Conservation (phyloP, 2,113 vertebrate species). For the Vombatus ursinus region DNA sequence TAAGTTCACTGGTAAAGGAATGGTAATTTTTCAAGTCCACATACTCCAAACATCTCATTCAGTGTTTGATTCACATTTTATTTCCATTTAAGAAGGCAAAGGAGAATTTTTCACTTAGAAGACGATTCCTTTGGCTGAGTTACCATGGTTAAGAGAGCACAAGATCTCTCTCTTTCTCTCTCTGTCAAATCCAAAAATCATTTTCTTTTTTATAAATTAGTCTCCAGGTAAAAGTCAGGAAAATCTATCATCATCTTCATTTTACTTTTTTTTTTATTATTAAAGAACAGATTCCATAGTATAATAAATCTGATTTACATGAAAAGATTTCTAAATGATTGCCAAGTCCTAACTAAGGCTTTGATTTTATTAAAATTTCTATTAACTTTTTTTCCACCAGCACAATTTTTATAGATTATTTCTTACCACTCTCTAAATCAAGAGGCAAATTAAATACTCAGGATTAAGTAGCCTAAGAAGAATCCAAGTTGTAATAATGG, state of each 20-base stretch:
- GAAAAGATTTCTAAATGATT: slow-evolving; percentile 27
- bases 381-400: slow-evolving; percentile 35
- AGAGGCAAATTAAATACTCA: slow-evolving; percentile 15
- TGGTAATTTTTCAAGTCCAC: not conserved
- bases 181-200: slow-evolving; percentile 5
- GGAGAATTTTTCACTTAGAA: not conserved
- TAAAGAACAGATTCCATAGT: slow-evolving; percentile 4
- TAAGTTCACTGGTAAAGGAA: not conserved
- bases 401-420: slow-evolving; percentile 33
- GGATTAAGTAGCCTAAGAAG: not conserved
- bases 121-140: not conserved
- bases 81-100: not conserved
- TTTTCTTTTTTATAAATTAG: slow-evolving; percentile 19
- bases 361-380: slow-evolving; percentile 36
- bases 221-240: not conserved
- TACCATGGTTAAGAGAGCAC: not conserved
- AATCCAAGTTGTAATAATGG: not conserved
- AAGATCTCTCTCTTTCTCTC: slow-evolving; percentile 13
- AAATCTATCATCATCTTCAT: slow-evolving; percentile 24
- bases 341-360: slow-evolving; percentile 9
- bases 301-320: slow-evolving; percentile 18
- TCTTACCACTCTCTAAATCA: not conserved
- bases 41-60: slow-evolving; percentile 8
- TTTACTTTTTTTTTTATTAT: slow-evolving; percentile 46
- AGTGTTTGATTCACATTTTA: slow-evolving; percentile 6